A percentile compares a stretch with the other conserved stretches of the same genome.
Evolutionary conservation across 2,888 invertebrate species (phyloP).

Genomic region (Heteromurus nitidus): DNA sequence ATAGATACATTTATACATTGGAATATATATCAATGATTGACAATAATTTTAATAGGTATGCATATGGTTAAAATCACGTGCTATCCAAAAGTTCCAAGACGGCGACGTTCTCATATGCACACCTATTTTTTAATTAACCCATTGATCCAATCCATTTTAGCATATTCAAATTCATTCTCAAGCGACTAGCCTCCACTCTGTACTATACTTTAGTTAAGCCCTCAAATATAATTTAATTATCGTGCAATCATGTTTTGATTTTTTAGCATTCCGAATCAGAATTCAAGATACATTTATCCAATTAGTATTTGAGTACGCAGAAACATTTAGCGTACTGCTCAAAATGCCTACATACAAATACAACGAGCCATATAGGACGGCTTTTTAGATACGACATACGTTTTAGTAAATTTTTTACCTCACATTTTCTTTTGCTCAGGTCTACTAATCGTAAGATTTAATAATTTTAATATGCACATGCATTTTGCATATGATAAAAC

Average conservation of each 20-base stretch:
- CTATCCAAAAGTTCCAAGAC: no score
- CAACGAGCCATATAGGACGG: constrained; percentile 6
- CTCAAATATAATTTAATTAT: not conserved
- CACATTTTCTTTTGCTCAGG: not conserved
- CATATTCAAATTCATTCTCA: not conserved
- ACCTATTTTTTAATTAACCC: not conserved
- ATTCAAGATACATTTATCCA: not conserved
- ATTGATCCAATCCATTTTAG: not conserved
- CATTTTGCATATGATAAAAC: constrained; percentile 1
- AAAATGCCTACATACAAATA: no score
- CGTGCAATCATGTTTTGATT: no score
- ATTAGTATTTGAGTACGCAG: not conserved
- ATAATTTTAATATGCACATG: not conserved
- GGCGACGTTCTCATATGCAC: no score
- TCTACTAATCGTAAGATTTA: no score
- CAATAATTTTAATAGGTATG: no score
- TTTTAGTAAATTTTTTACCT: not conserved
- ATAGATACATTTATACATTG: no score
- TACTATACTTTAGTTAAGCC: no score
- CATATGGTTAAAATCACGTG: no score
- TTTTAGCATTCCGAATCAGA: not conserved
- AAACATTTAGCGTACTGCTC: no score
- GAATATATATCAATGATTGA: no score
- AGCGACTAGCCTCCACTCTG: constrained; percentile 14
- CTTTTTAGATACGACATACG: no score